These are phyloP conservation scores for Cettia cetti DNA, from an alignment of 2,113 vertebrate species.

Conservation along the genomic window DNA sequence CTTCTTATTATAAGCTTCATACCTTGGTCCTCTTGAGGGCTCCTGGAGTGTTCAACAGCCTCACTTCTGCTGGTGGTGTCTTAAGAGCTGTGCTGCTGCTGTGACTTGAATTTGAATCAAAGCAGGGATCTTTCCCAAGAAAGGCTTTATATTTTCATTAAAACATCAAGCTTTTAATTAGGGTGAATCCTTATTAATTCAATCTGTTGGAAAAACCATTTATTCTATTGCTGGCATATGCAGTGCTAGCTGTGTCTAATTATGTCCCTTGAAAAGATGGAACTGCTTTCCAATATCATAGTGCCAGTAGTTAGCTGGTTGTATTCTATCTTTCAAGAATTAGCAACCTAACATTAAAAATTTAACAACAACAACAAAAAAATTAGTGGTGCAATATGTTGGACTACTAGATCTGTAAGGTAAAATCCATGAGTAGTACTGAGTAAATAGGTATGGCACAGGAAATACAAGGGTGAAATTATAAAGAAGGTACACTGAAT, in stretches of 20 bases:
- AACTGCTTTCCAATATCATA: not conserved
- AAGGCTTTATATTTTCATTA: not conserved
- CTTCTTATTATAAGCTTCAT: not conserved
- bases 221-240: not conserved
- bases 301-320: not conserved
- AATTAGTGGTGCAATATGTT: not conserved
- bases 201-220: not conserved
- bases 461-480: not conserved
- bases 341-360: not conserved
- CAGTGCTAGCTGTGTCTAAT: not conserved
- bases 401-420: not conserved
- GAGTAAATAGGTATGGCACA: not conserved
- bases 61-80: not conserved
- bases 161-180: constrained; percentile 10
- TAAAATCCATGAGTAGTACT: not conserved
- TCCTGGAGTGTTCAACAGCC: not conserved
- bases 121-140: not conserved
- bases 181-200: not conserved
- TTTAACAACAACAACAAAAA: not conserved
- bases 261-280: not conserved
- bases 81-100: not conserved
- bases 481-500: not conserved
- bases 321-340: not conserved
- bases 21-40: not conserved
- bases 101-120: constrained; percentile 3